phyloP scores from a whole-genome alignment of 1,140 invertebrate species.

The Archegozetes longisetosus region DNA sequence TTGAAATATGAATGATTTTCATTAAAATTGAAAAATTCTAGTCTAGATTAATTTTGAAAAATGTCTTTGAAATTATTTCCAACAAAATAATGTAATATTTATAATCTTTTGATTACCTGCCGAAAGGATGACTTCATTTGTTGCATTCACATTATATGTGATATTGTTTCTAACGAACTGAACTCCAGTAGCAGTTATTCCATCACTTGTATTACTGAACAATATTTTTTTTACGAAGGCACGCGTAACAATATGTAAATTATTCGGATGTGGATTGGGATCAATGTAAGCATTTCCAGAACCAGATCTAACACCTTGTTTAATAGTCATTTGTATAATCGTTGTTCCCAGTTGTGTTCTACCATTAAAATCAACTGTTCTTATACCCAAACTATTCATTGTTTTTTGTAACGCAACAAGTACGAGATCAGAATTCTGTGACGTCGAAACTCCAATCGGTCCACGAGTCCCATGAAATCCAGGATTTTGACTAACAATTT shows the following conservation, averaged over 20 bases:
- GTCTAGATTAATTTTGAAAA: too few species aligned
- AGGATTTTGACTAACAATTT: conserved; percentile 42
- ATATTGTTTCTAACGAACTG: neutral
- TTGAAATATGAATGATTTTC: too few species aligned
- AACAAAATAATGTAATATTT: neutral
- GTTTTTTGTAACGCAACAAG: conserved; percentile 49
- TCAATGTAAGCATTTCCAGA: conserved; percentile 74
- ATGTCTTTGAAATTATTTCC: too few species aligned
- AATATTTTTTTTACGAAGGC: conserved; percentile 65
- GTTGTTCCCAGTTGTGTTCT: conserved; percentile 44
- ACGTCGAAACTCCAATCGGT: conserved; percentile 64
- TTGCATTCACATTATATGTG: neutral
- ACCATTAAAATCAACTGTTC: conserved; percentile 62
- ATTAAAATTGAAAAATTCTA: too few species aligned
- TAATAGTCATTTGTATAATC: conserved; percentile 58
- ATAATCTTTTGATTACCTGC: conserved; percentile 36
- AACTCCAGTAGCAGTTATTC: neutral
- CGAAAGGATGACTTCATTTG: conserved; percentile 44
- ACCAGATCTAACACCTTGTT: conserved; percentile 70
- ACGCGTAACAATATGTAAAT: conserved; percentile 69
- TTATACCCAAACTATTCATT: conserved; percentile 43
- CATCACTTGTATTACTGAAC: conserved; percentile 41
- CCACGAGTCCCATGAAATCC: conserved; percentile 3
- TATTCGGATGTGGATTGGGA: conserved; percentile 57
- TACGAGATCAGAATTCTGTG: conserved; percentile 59